Evolutionary conservation across 2,113 vertebrate species (phyloP), one percentile per base, ranked within the genome.

Genomic region (Tiliqua scincoides): DNA sequence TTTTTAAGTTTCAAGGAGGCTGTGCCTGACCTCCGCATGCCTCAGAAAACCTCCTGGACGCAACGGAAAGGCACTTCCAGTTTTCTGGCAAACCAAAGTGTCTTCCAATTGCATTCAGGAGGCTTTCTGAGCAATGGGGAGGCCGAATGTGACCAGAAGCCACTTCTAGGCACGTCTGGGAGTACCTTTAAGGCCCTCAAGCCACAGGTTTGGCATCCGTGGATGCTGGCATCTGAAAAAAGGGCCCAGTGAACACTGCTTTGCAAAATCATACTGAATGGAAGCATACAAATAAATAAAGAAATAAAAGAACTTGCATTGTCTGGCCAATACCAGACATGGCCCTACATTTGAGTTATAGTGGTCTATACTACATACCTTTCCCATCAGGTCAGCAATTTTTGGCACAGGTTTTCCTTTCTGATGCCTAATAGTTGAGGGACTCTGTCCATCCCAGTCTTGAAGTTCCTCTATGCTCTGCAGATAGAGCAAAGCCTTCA

Each of bases 361-460:
- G 10, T 57, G 82, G 37, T 2, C 43, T 35, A 73, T 48, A 68
- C 27, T 57, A 87, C 92, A 32, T 96, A 99, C 98, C 98, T 98
- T 96, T 91, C 97, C 98, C 3, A 94, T 81, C 63, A 99, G 94
- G 6, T 98, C 97, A 86, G 95, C 91, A 62, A 98, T 89, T 30
- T 77, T 92, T 43, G 96, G 97, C 37, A 98, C 90, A 15, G 97
- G 96, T 91, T 99, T 99, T 89, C 98, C 98, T 90, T 97, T 98
- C 94, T 98, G 98, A 85, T 99, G 98, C 77, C 90, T 74, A 80
- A 92, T 48, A 21, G 97, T 98, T 25, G 96, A 96, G 82, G 98
- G 98, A 86, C 98, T 98, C 94, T 99, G 98, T 15, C 98, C 98
- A 2, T 98, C 93, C 98, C 98, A 98, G 83, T 96, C 96, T 11